Evolutionary conservation across 2,888 invertebrate species (phyloP).

Genomic region (Panopea generosa): DNA sequence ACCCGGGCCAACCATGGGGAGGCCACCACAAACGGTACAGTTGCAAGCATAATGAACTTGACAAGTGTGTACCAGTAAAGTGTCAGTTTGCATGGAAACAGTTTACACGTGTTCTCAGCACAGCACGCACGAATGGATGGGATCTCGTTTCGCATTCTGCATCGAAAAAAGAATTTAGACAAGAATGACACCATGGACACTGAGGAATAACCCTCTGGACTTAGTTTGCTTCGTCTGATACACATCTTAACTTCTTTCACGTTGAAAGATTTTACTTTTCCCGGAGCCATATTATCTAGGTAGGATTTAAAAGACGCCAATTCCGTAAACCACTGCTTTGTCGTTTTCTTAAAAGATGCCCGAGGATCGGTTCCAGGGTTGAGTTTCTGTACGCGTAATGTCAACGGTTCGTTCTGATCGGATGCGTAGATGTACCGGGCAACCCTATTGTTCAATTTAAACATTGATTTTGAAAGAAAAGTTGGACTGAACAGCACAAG

Average conservation of each 20-base stretch:
- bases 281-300: slow-evolving; percentile 2
- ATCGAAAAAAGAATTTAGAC: slow-evolving; percentile 35
- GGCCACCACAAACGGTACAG: slow-evolving; percentile 8
- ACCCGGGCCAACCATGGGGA: slow-evolving; percentile 46
- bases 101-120: slow-evolving; percentile 19
- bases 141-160: slow-evolving; percentile 35
- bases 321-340: slow-evolving; percentile 18
- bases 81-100: not conserved
- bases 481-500: slow-evolving; percentile 41
- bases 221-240: slow-evolving; percentile 29
- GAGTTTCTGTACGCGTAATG: slow-evolving; percentile 24
- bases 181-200: slow-evolving; percentile 36
- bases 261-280: slow-evolving; percentile 15
- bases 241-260: slow-evolving; percentile 23
- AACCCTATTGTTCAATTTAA: slow-evolving; percentile 12
- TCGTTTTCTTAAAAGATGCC: slow-evolving; percentile 10
- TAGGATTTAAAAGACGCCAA: slow-evolving; percentile 15
- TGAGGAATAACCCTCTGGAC: slow-evolving; percentile 36
- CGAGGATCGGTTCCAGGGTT: not conserved
- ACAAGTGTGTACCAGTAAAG: slow-evolving; percentile 35
- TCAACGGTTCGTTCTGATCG: not conserved
- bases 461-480: slow-evolving; percentile 19
- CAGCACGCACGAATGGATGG: slow-evolving; percentile 31
- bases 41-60: slow-evolving; percentile 7
- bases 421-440: slow-evolving; percentile 19